phyloP scores from a whole-genome alignment of 2,888 invertebrate genomes.

The Lydus trimaculatus region DNA sequence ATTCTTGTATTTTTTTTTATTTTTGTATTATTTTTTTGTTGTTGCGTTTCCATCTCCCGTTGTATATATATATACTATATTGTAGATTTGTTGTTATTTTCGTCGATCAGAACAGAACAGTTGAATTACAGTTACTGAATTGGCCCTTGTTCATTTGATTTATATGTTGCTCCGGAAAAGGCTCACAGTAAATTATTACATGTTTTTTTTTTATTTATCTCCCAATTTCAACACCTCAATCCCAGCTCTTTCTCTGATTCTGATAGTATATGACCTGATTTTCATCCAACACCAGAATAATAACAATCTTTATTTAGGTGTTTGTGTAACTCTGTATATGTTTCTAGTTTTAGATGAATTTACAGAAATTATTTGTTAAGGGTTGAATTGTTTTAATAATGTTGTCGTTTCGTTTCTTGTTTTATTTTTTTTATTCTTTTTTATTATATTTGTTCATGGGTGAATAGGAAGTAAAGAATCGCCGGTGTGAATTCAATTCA shows the following conservation, averaged over 20 bases:
- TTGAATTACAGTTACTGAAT: constrained; percentile 9
- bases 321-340: no score
- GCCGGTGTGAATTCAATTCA: constrained; percentile 39
- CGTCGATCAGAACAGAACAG: constrained; percentile 2
- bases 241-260: not conserved
- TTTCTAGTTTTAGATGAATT: no score
- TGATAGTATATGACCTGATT: not conserved
- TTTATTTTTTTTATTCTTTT: not conserved
- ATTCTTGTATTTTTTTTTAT: not conserved
- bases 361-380: not conserved
- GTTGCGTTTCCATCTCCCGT: no score
- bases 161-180: constrained; percentile 13
- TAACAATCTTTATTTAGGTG: no score
- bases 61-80: no score
- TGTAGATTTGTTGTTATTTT: constrained; percentile 8
- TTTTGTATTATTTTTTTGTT: not conserved
- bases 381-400: not conserved
- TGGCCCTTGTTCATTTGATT: constrained; percentile 14
- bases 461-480: constrained; percentile 6
- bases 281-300: not conserved
- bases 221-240: constrained; percentile 20
- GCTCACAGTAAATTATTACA: constrained; percentile 13
- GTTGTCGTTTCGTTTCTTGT: not conserved
- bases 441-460: not conserved
- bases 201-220: constrained; percentile 22